Base-by-base conservation (phyloP, 2,113 vertebrate species). In the Acrocephalus arundinaceus region DNA sequence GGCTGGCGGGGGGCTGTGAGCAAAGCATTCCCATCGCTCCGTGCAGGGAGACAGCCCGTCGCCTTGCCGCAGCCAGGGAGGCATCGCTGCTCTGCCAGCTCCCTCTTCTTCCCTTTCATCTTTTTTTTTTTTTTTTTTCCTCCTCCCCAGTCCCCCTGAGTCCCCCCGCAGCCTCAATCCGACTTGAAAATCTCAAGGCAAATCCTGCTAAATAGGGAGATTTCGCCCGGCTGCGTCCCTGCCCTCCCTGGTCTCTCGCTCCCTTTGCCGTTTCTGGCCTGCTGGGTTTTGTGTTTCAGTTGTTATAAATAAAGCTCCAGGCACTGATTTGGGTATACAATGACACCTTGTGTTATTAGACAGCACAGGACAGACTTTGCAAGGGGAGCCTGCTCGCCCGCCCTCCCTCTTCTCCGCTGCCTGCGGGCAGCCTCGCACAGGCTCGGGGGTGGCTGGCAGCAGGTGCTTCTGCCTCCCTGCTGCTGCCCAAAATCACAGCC, bases 261-360 rank as follows among this genome's bases (percentile, higher is more conserved):
- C 72, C 52, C 55, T 82, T 88, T 33, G 25, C 93, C 6, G 77
- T 89, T 85, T 76, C 96, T 94, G 90, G 93, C 94, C 93, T 89
- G 93, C 91, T 95, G 96, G 85, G 95, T 95, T 95, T 93, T 87
- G 96, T 94, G 84, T 96, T 95, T 97, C 90, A 97, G 93, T 96
- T 96, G 97, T 96, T 97, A 96, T 96, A 96, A 97, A 94, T 95
- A 96, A 97, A 95, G 97, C 94, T 97, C 87, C 92, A 94, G 94
- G 96, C 93, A 94, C 96, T 97, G 97, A 97, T 97, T 97, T 93
- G 94, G 97, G 96, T 96, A 85, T 97, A 92, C 96, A 96, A 81
- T 97, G 96, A 95, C 97, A 97, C 95, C 96, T 97, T 97, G 96
- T 95, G 91, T 96, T 97, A 94, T 96, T 97, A 96, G 95, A 94